These are phyloP conservation scores for Stenoptilia bipunctidactyla DNA, from an alignment of 2,888 invertebrate genomes.

Conservation along the genomic window DNA sequence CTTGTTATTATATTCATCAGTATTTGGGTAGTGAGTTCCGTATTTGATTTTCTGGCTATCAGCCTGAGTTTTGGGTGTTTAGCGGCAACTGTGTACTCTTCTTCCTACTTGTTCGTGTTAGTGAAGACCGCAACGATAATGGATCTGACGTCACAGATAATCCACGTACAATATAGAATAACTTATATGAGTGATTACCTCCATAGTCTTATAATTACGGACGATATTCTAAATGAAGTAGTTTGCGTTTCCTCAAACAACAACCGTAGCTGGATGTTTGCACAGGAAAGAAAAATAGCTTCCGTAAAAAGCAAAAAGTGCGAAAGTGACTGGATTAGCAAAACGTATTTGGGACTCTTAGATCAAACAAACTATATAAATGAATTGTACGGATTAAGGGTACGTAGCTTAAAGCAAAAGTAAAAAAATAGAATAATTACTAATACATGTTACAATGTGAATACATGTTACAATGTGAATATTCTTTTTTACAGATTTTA, in stretches of 20 bases:
- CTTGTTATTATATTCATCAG: constrained; percentile 22
- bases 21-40: constrained; percentile 28
- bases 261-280: too few species aligned
- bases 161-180: constrained; percentile 36
- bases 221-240: too few species aligned
- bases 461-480: too few species aligned
- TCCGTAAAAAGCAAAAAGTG: constrained; percentile 11
- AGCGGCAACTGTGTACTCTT: constrained; percentile 23
- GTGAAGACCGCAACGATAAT: constrained; percentile 43
- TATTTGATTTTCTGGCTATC: constrained; percentile 37
- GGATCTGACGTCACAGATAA: constrained; percentile 38
- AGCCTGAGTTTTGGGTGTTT: constrained; percentile 24
- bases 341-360: constrained; percentile 39
- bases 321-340: constrained; percentile 23
- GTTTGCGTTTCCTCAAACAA: too few species aligned
- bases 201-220: too few species aligned
- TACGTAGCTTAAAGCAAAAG: too few species aligned
- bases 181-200: constrained; percentile 7
- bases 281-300: too few species aligned
- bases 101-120: constrained; percentile 35
- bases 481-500: constrained; percentile 49
- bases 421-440: too few species aligned
- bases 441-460: too few species aligned
- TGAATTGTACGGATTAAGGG: constrained; percentile 44
- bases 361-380: constrained; percentile 46